phyloP scores from a whole-genome alignment of 2,888 invertebrate genomes.

The Synergus gifuensis region DNA sequence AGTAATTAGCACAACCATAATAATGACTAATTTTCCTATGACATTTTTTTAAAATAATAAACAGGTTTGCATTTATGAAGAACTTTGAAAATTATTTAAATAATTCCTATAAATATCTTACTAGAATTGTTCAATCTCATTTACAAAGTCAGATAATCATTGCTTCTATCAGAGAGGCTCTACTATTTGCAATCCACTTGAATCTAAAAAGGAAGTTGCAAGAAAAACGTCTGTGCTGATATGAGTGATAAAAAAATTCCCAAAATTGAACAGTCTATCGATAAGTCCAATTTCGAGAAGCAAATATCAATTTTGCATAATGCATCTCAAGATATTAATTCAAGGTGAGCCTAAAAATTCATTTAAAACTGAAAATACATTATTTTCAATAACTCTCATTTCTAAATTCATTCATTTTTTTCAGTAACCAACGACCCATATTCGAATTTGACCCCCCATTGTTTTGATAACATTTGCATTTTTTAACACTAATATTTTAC shows the following conservation, averaged over 20 bases:
- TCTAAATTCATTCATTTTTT: not conserved
- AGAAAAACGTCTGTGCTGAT: not conserved
- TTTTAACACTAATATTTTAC: not conserved
- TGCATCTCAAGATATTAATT: not conserved
- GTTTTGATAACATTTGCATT: not conserved
- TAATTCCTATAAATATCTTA: too few species aligned
- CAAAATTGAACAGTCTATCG: not conserved
- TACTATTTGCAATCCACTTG: not conserved
- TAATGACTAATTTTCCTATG: too few species aligned
- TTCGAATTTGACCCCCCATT: too few species aligned
- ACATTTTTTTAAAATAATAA: too few species aligned
- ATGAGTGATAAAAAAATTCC: not conserved
- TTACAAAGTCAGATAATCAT: too few species aligned
- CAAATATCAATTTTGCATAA: not conserved
- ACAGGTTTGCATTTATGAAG: too few species aligned
- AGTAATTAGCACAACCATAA: too few species aligned
- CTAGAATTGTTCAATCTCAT: too few species aligned
- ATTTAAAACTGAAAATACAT: not conserved
- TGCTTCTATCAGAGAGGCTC: not conserved
- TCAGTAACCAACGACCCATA: not conserved
- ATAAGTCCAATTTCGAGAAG: not conserved
- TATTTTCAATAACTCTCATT: not conserved
- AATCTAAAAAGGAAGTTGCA: not conserved
- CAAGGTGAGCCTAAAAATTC: not conserved
- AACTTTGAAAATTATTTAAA: too few species aligned